Conservation (phyloP, 23 tunicate genomes). For the Phallusia fumigata region DNA sequence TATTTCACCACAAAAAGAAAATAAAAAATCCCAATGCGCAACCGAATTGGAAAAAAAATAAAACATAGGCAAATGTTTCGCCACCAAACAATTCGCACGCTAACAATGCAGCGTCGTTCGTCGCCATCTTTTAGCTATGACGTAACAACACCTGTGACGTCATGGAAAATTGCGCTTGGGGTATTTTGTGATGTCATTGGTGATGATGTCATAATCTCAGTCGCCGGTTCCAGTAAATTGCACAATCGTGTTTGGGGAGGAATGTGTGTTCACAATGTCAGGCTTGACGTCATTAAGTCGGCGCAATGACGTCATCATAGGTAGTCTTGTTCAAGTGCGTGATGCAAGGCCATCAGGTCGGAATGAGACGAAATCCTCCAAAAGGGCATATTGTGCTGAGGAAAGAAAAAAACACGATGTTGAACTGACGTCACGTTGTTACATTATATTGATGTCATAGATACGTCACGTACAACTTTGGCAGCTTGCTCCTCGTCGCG, state of each 20-base stretch:
- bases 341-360: slow-evolving; percentile 97
- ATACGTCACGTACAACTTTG: slow-evolving; percentile 83
- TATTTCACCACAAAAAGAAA: slow-evolving; percentile 16
- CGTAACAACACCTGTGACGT: background rate
- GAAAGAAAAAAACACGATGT: background rate
- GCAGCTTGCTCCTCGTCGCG: slow-evolving; percentile 98
- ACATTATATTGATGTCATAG: background rate
- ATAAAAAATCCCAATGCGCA: slow-evolving; percentile 5
- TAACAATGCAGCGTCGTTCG: background rate
- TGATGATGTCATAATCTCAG: slow-evolving; percentile 12
- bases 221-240: background rate
- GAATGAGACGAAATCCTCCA: slow-evolving; percentile 97
- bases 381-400: slow-evolving; percentile 98
- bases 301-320: slow-evolving; percentile 35
- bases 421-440: background rate
- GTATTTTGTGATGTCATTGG: background rate
- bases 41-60: background rate
- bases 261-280: background rate
- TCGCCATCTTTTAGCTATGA: background rate
- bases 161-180: background rate
- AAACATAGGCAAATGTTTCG: too few relatives aligned
- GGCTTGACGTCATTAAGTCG: background rate
- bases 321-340: slow-evolving; percentile 96
- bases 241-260: background rate
- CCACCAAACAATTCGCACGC: background rate